phyloP scores from a whole-genome alignment of 2,113 vertebrate species.

The Lampris megalopsis region DNA sequence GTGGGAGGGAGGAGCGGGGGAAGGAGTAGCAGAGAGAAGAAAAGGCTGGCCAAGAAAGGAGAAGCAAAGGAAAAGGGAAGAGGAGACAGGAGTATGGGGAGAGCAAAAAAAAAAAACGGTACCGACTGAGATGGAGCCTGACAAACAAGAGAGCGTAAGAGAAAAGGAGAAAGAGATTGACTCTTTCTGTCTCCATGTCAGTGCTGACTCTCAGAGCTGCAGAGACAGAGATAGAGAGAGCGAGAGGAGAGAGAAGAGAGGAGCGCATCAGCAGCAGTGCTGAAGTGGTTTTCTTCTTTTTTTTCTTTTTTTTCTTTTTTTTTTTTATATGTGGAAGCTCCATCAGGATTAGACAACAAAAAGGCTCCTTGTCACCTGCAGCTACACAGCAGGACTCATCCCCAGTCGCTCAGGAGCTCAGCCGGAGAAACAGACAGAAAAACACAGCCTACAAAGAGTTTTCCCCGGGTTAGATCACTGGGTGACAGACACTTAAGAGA shows the following conservation, averaged over 20 bases:
- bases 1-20: background rate
- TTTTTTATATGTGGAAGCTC: conserved; percentile 75
- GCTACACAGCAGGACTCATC: conserved; percentile 71
- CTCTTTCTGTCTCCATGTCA: conserved; percentile 63
- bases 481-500: conserved; percentile 81
- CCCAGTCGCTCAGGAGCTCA: conserved; percentile 50
- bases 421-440: conserved; percentile 37
- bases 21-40: background rate
- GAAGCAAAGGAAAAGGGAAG: conserved; percentile 50
- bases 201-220: conserved; percentile 68
- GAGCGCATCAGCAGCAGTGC: conserved; percentile 28
- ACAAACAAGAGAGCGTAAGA: conserved; percentile 41
- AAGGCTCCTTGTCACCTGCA: conserved; percentile 79
- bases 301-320: too few species aligned
- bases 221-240: conserved; percentile 63
- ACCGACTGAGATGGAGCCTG: conserved; percentile 27
- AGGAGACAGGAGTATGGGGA: conserved; percentile 16
- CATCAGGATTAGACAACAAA: conserved; percentile 78
- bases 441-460: conserved; percentile 74
- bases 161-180: conserved; percentile 43
- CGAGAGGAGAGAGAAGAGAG: conserved; percentile 48
- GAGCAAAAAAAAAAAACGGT: conserved; percentile 30
- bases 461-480: conserved; percentile 68
- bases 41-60: background rate
- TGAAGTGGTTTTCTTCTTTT: conserved; percentile 41